Conservation (phyloP, 2,888 invertebrate species). For the Agonopterix alstromeriana region DNA sequence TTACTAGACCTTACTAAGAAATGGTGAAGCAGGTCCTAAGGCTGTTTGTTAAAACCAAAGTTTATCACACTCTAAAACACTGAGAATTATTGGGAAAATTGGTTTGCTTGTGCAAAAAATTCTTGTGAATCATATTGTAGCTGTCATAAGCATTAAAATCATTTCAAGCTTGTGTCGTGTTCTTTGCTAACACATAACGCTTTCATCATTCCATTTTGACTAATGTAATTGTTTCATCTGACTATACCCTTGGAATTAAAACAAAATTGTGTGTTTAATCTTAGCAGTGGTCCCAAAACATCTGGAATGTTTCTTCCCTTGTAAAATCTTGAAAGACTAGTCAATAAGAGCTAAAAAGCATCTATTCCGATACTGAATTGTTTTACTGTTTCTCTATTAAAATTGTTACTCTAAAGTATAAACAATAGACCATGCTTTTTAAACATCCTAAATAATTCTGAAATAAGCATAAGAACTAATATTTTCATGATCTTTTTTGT, state of each 20-base stretch:
- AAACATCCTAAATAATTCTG: no score
- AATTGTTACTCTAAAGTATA: no score
- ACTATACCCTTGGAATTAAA: neutral
- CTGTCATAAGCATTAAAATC: neutral
- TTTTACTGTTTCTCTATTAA: no score
- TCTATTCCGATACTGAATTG: no score
- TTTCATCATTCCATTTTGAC: constrained; percentile 41
- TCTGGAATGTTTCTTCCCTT: neutral
- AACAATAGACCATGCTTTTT: no score
- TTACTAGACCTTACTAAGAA: no score
- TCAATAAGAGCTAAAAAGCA: neutral
- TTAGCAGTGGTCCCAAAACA: neutral
- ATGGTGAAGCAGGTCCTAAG: no score
- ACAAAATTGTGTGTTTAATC: neutral
- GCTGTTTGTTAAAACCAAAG: no score
- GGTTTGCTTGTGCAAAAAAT: neutral
- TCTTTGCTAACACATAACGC: constrained; percentile 55
- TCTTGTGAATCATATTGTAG: neutral
- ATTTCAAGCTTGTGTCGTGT: constrained; percentile 49
- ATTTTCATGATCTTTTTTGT: neutral
- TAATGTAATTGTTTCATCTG: constrained; percentile 18
- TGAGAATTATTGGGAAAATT: no score
- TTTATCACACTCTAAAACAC: no score
- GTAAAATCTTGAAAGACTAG: neutral
- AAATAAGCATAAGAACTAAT: no score